Conservation (phyloP, 1,140 invertebrate genomes). For the Drosophila quadrilineata region DNA sequence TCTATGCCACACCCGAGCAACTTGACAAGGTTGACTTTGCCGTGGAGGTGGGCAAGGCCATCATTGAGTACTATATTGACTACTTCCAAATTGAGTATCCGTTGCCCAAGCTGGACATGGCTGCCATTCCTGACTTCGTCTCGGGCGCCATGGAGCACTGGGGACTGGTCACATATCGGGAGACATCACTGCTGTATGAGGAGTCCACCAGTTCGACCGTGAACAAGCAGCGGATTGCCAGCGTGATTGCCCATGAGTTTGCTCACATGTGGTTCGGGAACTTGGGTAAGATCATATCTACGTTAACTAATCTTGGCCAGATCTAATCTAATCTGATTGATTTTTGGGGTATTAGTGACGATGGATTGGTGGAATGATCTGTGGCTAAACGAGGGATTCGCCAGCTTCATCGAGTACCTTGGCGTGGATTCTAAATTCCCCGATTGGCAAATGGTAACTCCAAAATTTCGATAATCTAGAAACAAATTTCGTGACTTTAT, state of each 20-base stretch:
- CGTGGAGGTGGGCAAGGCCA: constrained; percentile 88
- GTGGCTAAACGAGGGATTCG: constrained; percentile 97
- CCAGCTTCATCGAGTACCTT: constrained; percentile 92
- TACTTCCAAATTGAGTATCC: constrained; percentile 95
- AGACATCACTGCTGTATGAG: constrained; percentile 91
- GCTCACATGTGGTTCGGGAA: constrained; percentile 97
- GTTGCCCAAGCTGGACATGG: constrained; percentile 94
- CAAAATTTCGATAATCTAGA: constrained; percentile 19
- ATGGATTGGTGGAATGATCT: constrained; percentile 96
- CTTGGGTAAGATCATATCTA: constrained; percentile 82
- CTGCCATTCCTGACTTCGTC: constrained; percentile 96
- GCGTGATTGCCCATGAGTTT: constrained; percentile 94
- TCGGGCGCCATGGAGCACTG: constrained; percentile 98
- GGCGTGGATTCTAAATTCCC: constrained; percentile 87
- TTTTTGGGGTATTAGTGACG: constrained; percentile 89
- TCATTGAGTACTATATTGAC: constrained; percentile 93
- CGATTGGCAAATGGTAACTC: constrained; percentile 91
- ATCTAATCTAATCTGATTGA: constrained; percentile 60
- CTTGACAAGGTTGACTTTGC: constrained; percentile 91
- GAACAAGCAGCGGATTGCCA: constrained; percentile 90
- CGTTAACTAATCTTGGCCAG: no score
- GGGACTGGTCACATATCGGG: constrained; percentile 92
- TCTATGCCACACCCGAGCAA: constrained; percentile 89
- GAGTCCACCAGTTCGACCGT: constrained; percentile 85
- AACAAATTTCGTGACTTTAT: background rate